Evolutionary conservation across 2,888 invertebrate species (phyloP).

Genomic region (Tuta absoluta): DNA sequence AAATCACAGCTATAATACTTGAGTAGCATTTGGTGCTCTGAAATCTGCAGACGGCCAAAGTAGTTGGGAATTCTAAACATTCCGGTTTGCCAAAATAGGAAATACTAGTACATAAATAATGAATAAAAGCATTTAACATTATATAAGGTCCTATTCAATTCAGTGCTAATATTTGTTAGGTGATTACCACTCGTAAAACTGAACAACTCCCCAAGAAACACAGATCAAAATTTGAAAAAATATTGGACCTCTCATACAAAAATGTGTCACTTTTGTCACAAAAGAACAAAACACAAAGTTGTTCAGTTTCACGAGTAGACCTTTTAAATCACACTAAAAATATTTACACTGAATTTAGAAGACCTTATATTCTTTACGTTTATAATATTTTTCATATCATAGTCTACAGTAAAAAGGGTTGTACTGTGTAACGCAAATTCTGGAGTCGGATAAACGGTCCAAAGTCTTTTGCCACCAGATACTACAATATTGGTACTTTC

Average conservation of each 20-base stretch:
- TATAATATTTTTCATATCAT: conserved; percentile 21
- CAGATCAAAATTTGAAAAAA: no score
- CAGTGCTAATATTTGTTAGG: no score
- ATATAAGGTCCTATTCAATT: no score
- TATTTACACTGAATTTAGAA: no score
- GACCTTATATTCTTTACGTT: conserved; percentile 33
- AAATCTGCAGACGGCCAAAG: conserved; percentile 48
- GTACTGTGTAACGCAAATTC: background rate
- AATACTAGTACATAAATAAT: conserved; percentile 47
- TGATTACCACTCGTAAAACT: no score
- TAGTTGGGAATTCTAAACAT: conserved; percentile 66
- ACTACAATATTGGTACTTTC: background rate
- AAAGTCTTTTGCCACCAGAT: background rate
- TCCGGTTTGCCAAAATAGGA: conserved; percentile 75
- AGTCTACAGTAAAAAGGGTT: conserved; percentile 3
- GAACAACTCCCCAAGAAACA: no score
- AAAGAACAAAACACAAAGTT: no score
- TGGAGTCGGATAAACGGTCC: background rate
- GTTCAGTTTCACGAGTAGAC: no score
- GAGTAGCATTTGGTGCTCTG: conserved; percentile 11
- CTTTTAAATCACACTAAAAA: no score
- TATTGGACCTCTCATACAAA: no score
- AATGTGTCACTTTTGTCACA: no score
- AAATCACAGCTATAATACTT: conserved; percentile 5
- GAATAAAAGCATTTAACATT: conserved; percentile 43